Conservation (phyloP, 2,797 vertebrate species). For the Paratrypauchen microcephalus region DNA sequence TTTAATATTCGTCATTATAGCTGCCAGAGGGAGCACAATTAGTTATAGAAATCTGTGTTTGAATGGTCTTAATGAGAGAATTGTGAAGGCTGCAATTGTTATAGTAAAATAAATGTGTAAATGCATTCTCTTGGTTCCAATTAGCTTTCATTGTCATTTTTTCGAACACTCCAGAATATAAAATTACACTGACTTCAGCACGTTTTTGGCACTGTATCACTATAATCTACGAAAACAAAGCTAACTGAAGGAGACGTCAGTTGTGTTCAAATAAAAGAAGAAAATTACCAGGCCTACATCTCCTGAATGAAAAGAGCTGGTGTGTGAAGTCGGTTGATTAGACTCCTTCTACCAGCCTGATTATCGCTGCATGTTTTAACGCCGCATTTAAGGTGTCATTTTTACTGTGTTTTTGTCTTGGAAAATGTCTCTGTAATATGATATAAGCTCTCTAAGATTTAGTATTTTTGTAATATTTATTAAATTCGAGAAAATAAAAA, state of each 20-base stretch:
- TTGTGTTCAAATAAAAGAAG: neutral
- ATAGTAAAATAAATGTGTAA: neutral
- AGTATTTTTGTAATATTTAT: too few relatives aligned
- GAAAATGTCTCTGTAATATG: neutral
- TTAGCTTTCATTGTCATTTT: neutral
- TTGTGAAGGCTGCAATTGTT: too few relatives aligned
- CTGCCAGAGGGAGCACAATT: neutral
- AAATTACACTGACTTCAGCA: neutral
- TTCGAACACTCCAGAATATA: neutral
- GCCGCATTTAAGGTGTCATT: neutral
- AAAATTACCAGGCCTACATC: constrained; percentile 15
- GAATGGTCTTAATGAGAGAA: neutral
- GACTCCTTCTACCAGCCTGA: constrained; percentile 8
- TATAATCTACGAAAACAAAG: neutral
- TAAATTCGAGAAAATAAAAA: too few relatives aligned
- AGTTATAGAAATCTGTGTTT: neutral
- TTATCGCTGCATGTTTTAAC: constrained; percentile 15
- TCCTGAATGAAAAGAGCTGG: constrained; percentile 48
- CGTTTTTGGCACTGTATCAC: neutral
- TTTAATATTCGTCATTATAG: neutral
- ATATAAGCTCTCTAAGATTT: constrained; percentile 8
- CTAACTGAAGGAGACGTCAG: neutral
- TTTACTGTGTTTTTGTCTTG: neutral
- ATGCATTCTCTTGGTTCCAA: neutral
- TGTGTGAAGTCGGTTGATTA: constrained; percentile 47